These are phyloP conservation scores for Peromyscus attwateri DNA, from an alignment of 2,797 vertebrate species.

Conservation along the genomic window DNA sequence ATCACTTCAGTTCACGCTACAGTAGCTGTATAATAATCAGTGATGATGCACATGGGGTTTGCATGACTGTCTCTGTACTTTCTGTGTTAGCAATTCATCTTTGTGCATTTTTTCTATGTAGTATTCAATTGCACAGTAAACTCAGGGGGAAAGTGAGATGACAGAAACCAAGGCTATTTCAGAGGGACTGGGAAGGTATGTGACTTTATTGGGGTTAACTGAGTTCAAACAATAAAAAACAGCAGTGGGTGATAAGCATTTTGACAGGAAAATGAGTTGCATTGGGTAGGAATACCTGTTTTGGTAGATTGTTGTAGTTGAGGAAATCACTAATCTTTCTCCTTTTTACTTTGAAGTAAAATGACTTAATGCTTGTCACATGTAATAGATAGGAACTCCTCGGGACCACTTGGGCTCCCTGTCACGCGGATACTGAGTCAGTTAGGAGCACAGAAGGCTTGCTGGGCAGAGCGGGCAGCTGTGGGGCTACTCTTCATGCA, in stretches of 20 bases:
- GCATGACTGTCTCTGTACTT: background rate
- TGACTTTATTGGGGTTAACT: background rate
- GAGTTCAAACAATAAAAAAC: background rate
- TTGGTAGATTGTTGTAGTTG: background rate
- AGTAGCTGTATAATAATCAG: background rate
- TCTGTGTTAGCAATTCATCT: background rate
- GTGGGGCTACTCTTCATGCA: fast-evolving
- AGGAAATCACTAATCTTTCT: background rate
- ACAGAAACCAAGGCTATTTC: constrained; percentile 14
- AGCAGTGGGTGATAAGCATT: background rate
- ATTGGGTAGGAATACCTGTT: background rate
- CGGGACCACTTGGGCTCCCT: background rate
- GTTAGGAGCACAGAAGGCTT: too few relatives aligned
- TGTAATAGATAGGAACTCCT: background rate
- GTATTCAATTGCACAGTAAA: constrained; percentile 55
- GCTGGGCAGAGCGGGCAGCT: background rate
- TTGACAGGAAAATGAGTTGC: background rate
- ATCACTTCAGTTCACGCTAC: background rate
- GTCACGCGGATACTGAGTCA: background rate
- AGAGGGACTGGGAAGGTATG: background rate
- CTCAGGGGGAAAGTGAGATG: background rate
- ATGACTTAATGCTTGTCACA: background rate
- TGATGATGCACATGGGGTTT: background rate
- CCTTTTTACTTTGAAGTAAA: background rate
- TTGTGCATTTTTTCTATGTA: background rate